Evolutionary conservation across 2,888 invertebrate species (phyloP), one percentile per base, ranked within the genome.

Genomic region (Lithophane semibrunnea): DNA sequence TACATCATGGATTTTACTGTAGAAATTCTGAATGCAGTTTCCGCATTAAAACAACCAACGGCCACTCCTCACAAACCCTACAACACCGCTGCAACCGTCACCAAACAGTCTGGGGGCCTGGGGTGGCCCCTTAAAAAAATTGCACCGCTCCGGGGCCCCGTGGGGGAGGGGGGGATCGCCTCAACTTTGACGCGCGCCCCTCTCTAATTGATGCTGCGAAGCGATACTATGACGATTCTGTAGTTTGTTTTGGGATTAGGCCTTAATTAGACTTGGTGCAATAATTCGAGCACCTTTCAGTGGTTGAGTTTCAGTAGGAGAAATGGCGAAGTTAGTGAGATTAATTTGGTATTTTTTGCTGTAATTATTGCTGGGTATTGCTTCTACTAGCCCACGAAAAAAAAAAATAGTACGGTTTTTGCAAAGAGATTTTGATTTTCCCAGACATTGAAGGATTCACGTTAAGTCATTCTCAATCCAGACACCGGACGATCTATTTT

Each of bases 81-180:
- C 82, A 89, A 91, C 73, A 93, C 90, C 92, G 93, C 92, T 96
- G 95, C 96, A 95, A 94, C 92, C 95, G 95, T 95, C 96, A 96
- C 96, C 95, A 94, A 93, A 94, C 94, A 92, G 95, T 92, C 94
- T 93, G 93, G 88, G 92, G 93, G 88, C 87, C 70, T 80, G 90
- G 91, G 92, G 94, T 77, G 87, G 87, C 92, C 93, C 93, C 93
- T 93, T 90, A 91, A 95, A 96, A 96, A 96, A 95, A 94, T 94
- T 94, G 95, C 94, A 93, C 92, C 92, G 89, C 88, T 86, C 64
- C 58, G 89, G 89, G 88, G 44, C 60, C 58, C 84, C 81, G 76
- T 76, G 77, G 83, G 80, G 84, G 79, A 75, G 81, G 88, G 85
- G 80, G 58, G 86, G 88, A 80, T 85, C 84, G 86, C 88, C 87